Conservation (phyloP, 2,113 vertebrate species). For the Tragelaphus strepsiceros region DNA sequence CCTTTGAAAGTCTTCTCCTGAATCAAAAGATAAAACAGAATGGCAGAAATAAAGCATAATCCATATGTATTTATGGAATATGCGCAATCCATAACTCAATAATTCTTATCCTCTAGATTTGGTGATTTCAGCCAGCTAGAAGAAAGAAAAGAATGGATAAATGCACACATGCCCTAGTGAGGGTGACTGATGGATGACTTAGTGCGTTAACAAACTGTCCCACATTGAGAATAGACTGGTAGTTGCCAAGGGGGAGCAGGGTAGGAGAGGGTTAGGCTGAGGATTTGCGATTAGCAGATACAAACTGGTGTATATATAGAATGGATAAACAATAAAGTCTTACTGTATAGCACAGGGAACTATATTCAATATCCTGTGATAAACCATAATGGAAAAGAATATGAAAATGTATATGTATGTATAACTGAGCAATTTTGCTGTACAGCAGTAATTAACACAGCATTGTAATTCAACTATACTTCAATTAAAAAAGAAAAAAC, state of each 20-base stretch:
- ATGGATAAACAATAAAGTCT: not conserved
- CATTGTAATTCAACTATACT: not conserved
- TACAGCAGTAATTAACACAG: not conserved
- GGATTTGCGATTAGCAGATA: not conserved
- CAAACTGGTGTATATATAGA: not conserved
- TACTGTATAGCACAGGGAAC: not conserved
- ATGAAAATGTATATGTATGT: not conserved
- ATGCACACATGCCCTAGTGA: not conserved
- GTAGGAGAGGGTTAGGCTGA: not conserved
- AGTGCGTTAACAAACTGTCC: not conserved
- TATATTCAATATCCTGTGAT: not conserved
- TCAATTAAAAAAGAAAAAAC: not conserved
- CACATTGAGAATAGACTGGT: not conserved
- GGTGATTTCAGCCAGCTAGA: not conserved
- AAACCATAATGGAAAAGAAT: not conserved
- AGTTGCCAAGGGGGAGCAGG: not conserved
- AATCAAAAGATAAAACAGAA: slow-evolving; percentile 13
- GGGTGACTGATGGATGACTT: not conserved
- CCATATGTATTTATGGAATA: not conserved
- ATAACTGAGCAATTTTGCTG: not conserved
- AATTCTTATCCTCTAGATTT: not conserved
- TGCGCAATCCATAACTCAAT: not conserved
- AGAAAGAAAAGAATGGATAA: not conserved
- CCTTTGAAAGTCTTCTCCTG: not conserved
- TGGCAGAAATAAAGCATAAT: not conserved